A percentile compares a stretch with the other conserved stretches of the same genome.
Conservation (phyloP, 2,797 vertebrate genomes). For the Carcharodon carcharias region DNA sequence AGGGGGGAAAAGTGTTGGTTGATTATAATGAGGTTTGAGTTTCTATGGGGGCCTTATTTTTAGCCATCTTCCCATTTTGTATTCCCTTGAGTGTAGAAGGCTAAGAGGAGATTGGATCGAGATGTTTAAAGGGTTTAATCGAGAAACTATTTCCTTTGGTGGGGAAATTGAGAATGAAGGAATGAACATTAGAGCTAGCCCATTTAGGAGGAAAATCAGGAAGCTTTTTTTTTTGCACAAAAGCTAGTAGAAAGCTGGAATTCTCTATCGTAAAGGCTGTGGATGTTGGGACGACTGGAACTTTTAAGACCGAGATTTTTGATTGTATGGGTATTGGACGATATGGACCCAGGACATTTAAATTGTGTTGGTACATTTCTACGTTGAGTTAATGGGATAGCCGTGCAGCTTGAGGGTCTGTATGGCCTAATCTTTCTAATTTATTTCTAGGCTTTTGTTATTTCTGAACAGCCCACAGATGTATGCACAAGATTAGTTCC, state of each 20-base stretch:
- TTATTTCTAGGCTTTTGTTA: not conserved
- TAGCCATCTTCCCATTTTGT: not conserved
- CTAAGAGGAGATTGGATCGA: no score
- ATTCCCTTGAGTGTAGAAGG: no score
- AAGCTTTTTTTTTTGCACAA: not conserved
- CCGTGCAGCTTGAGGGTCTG: not conserved
- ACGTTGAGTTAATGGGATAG: not conserved
- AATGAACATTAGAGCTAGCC: not conserved
- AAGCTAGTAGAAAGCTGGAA: not conserved
- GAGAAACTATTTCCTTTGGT: not conserved
- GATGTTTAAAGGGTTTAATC: not conserved
- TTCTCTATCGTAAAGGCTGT: not conserved
- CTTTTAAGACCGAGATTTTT: not conserved
- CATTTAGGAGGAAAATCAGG: not conserved
- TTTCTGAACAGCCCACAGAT: not conserved
- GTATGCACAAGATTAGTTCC: not conserved
- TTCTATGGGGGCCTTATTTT: not conserved
- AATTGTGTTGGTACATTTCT: not conserved
- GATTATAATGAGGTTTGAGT: not conserved
- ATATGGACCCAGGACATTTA: not conserved
- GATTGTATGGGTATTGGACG: not conserved
- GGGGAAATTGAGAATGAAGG: not conserved
- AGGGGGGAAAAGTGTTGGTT: slow-evolving; percentile 30
- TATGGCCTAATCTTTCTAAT: not conserved
- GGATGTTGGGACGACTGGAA: not conserved